These are phyloP conservation scores for Volucella inflata DNA, from an alignment of 2,888 invertebrate genomes.

Conservation along the genomic window DNA sequence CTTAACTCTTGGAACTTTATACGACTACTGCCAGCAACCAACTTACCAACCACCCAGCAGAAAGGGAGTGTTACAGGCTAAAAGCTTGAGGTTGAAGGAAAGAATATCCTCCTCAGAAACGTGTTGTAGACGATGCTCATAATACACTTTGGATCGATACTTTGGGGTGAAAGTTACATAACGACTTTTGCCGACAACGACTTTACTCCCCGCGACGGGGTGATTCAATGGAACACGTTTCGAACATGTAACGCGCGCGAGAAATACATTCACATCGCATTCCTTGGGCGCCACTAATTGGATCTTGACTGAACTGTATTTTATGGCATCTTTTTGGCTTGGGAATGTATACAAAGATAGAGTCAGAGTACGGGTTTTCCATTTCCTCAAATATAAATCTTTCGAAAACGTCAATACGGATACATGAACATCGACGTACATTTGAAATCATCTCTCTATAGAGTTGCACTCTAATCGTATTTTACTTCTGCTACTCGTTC, in stretches of 20 bases:
- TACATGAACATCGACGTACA: slow-evolving; percentile 16
- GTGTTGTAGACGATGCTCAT: slow-evolving; percentile 44
- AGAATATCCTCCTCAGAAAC: slow-evolving; percentile 39
- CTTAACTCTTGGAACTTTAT: slow-evolving; percentile 20
- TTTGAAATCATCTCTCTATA: slow-evolving; percentile 25
- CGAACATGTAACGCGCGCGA: slow-evolving; percentile 47
- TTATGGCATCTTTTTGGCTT: not conserved
- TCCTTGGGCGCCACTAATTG: slow-evolving; percentile 54
- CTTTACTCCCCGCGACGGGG: slow-evolving; percentile 1
- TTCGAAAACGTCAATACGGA: slow-evolving; percentile 28
- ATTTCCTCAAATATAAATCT: slow-evolving; percentile 37
- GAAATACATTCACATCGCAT: slow-evolving; percentile 51
- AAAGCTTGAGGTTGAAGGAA: not conserved
- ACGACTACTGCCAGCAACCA: not conserved
- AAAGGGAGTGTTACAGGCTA: not conserved
- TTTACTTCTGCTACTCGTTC: too few relatives aligned
- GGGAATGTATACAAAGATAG: not conserved
- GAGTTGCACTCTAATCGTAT: not conserved
- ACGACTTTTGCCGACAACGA: slow-evolving; percentile 51
- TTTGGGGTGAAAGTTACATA: slow-evolving; percentile 72
- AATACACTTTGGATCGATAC: slow-evolving; percentile 62
- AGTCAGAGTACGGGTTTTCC: not conserved
- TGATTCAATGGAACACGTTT: slow-evolving; percentile 40
- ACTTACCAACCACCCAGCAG: slow-evolving; percentile 8
- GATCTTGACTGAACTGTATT: slow-evolving; percentile 28